These are phyloP conservation scores for Cyrtonyx montezumae DNA, from an alignment of 2,113 vertebrate genomes.

Conservation along the genomic window DNA sequence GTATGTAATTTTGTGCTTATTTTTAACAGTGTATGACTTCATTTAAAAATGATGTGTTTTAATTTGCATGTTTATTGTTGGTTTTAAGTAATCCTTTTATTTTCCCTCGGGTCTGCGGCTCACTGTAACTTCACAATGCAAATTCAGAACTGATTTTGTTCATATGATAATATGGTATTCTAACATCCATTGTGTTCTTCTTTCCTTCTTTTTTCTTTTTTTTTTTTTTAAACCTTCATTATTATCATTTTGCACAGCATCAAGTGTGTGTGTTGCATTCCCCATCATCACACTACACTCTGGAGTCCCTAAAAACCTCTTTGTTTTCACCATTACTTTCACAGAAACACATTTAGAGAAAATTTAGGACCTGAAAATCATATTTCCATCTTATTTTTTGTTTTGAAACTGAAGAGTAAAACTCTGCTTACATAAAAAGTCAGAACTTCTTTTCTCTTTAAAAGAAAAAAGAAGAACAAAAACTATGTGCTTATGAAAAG, in stretches of 20 bases:
- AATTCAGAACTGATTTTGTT: constrained; percentile 9
- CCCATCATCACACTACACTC: neutral
- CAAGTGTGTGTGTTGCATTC: neutral
- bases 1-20: constrained; percentile 62
- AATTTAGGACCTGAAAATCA: neutral
- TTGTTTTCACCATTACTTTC: neutral
- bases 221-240: neutral
- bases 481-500: neutral
- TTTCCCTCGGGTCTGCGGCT: constrained; percentile 50
- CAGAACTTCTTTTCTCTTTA: neutral
- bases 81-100: constrained; percentile 73
- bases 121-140: constrained; percentile 25
- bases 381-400: neutral
- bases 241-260: constrained; percentile 11
- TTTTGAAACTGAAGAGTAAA: neutral
- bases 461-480: neutral
- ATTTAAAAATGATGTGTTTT: constrained; percentile 52
- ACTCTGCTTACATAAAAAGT: neutral
- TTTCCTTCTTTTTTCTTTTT: neutral
- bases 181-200: neutral
- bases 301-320: neutral
- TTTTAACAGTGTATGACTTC: constrained; percentile 61
- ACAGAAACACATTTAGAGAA: neutral
- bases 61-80: constrained; percentile 55
- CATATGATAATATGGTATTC: neutral